A percentile compares a stretch with the other conserved stretches of the same genome.
phyloP scores from a whole-genome alignment of 2,113 vertebrate genomes.

The Raja brachyura region DNA sequence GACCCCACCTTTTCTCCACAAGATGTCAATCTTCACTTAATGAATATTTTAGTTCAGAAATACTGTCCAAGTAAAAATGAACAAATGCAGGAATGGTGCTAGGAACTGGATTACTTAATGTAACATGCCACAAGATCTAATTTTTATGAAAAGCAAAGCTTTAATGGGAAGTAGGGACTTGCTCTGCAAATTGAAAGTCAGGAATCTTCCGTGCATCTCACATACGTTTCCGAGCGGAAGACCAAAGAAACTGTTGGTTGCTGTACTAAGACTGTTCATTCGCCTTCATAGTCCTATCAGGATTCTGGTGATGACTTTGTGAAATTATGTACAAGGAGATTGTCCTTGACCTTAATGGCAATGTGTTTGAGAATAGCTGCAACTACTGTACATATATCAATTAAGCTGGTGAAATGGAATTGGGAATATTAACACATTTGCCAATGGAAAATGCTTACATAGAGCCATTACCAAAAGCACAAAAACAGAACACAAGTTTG shows the following conservation, averaged over 20 bases:
- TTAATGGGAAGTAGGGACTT: too few relatives aligned
- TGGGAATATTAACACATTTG: neutral
- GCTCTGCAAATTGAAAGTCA: too few relatives aligned
- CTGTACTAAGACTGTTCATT: too few relatives aligned
- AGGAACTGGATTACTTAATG: too few relatives aligned
- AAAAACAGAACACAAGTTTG: neutral
- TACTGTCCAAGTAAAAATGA: neutral
- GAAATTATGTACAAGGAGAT: neutral
- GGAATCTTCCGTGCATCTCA: too few relatives aligned
- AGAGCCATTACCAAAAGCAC: neutral
- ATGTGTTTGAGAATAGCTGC: neutral
- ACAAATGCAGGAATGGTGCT: neutral
- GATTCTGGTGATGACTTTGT: neutral
- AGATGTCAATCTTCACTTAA: neutral
- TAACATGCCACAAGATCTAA: too few relatives aligned
- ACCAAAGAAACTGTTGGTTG: too few relatives aligned
- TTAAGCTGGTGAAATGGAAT: neutral
- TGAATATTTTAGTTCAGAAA: neutral
- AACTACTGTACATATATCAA: neutral
- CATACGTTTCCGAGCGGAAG: too few relatives aligned
- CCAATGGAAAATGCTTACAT: neutral
- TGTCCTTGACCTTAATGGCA: neutral
- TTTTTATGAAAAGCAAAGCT: too few relatives aligned
- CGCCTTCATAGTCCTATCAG: too few relatives aligned
- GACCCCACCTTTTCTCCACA: neutral